Evolutionary conservation across 2,113 vertebrate species (phyloP), one percentile per base, ranked within the genome.

Genomic region (Pycnonotus jocosus): DNA sequence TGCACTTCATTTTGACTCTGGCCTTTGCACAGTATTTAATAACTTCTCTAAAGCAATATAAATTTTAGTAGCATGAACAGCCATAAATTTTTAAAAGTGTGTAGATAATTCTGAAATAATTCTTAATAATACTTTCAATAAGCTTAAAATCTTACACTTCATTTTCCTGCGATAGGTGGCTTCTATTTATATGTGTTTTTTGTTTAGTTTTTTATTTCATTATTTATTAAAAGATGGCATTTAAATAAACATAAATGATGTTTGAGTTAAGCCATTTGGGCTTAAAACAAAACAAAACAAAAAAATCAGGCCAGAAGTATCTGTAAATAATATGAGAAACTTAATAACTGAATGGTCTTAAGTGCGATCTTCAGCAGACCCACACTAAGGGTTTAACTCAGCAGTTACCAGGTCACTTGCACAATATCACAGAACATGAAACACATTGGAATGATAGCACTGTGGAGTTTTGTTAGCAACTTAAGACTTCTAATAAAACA

Each of bases 401-500:
- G 23, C 10, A 37, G 8, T 37, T 87, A 6, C 11, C 40, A 21
- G 6, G 20, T 64, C 40, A 18, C 28, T 84, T 4, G 0, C 5
- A 15, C 22, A 51, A 2, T 3, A 30, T 58, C 23, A 69, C 44
- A 65, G 54, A 73, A 37, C 15, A n/a, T 38, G n/a, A 51, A 78
- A 28, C 1, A 7, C 9, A 22, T 13, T 78, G 2, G 17, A 70
- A 3, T 17, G 0, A 57, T 7, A 18, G 6, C 58, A 30, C 3
- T 45, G 1, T 24, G 17, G 11, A 40, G 44, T 54, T 77, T 68
- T 5, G 12, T 62, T 77, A 54, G 24, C 27, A 70, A 31, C 30
- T 35, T 50, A 45, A 73, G 20, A 16, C 6, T 6, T 64, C 10
- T 25, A 74, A 40, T 31, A 56, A 60, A 81, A n/a, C 7, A 72